Percentiles rank a stretch among this genome's conserved stretches.
These are phyloP conservation scores for Penaeus monodon DNA, from an alignment of 2,888 invertebrate genomes.

Conservation along the genomic window DNA sequence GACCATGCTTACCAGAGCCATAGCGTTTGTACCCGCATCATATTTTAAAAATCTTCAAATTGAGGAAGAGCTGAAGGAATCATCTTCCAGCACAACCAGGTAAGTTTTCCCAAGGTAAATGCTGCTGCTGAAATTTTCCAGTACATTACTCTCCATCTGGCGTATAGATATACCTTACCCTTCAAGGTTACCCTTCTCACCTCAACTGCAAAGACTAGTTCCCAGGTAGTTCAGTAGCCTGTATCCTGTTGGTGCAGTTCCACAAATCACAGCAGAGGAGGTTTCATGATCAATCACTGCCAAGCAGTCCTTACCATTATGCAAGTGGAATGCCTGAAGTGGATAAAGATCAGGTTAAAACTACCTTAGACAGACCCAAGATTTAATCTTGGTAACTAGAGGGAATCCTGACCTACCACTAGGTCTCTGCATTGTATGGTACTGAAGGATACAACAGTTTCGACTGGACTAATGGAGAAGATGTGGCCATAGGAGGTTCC, in stretches of 20 bases:
- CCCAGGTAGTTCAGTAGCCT: conserved; percentile 5
- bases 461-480: not conserved
- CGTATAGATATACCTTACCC: rapidly evolving
- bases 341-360: too few relatives aligned
- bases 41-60: not conserved
- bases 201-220: conserved; percentile 18
- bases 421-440: conserved; percentile 13
- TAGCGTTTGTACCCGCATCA: not conserved
- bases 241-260: conserved; percentile 4
- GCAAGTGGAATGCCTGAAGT: conserved; percentile 13
- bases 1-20: not conserved
- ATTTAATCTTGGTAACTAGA: too few relatives aligned
- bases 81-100: not conserved
- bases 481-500: conserved; percentile 23
- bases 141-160: too few relatives aligned
- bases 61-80: not conserved
- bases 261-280: conserved; percentile 8
- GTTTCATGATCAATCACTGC: conserved; percentile 24
- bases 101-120: not conserved
- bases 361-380: too few relatives aligned
- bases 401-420: not conserved
- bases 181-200: not conserved
- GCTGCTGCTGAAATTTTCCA: not conserved
- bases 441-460: conserved; percentile 12
- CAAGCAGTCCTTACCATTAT: conserved; percentile 5